These are phyloP conservation scores for Clinocottus analis DNA, from an alignment of 2,113 vertebrate genomes.

Conservation along the genomic window DNA sequence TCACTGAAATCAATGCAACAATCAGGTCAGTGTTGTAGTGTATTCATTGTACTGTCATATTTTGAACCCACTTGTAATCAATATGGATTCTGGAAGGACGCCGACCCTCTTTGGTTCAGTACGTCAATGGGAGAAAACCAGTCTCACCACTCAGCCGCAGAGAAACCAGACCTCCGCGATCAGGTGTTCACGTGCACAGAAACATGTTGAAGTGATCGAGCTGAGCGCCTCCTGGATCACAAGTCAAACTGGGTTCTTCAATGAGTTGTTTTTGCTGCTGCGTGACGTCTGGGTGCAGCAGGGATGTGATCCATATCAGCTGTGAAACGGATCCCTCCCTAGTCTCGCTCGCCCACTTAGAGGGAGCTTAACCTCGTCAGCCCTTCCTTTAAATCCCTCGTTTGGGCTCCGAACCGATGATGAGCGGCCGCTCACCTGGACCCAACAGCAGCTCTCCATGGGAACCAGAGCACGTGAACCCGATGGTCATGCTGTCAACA, in stretches of 20 bases:
- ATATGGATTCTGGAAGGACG: no score
- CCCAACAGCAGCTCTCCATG: background rate
- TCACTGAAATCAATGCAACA: no score
- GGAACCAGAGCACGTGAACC: slow-evolving; percentile 23
- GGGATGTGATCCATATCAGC: background rate
- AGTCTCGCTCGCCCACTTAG: slow-evolving; percentile 20
- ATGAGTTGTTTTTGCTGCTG: no score
- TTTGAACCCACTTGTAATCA: no score
- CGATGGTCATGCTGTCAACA: slow-evolving; percentile 70
- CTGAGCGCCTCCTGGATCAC: no score
- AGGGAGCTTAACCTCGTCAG: slow-evolving; percentile 47
- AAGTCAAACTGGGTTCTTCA: background rate
- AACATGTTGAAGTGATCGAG: no score
- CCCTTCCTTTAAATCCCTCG: slow-evolving; percentile 41
- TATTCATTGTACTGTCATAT: no score
- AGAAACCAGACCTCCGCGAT: no score
- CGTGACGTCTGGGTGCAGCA: no score
- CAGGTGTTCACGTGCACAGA: no score
- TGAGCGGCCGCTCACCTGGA: slow-evolving; percentile 53
- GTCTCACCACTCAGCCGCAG: no score
- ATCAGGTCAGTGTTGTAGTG: background rate
- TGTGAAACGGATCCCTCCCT: background rate
- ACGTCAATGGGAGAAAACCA: background rate
- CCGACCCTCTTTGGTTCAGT: no score
- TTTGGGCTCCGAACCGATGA: slow-evolving; percentile 37